Conservation (phyloP, 1,140 invertebrate species). For the Hirudo medicinalis region DNA sequence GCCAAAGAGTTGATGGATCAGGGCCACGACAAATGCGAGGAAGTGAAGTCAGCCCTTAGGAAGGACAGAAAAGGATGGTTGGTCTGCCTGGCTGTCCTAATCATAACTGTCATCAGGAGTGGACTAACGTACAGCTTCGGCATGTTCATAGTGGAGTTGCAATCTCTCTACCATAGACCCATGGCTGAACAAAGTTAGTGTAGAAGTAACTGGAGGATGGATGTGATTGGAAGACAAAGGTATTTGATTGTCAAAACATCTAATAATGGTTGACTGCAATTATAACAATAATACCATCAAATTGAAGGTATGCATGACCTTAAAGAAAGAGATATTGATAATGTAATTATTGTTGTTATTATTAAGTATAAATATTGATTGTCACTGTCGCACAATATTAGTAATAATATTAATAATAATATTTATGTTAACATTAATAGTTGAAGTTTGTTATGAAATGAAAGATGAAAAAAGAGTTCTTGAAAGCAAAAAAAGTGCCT, state of each 20-base stretch:
- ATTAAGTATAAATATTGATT: no score
- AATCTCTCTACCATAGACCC: constrained; percentile 19
- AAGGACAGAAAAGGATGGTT: constrained; percentile 23
- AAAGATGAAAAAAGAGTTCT: no score
- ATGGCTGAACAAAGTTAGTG: constrained; percentile 26
- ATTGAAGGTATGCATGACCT: no score
- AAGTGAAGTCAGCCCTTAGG: constrained; percentile 8
- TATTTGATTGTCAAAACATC: constrained; percentile 20
- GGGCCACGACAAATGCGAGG: constrained; percentile 5
- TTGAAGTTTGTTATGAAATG: no score
- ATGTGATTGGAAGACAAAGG: constrained; percentile 24
- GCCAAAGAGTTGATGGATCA: not conserved
- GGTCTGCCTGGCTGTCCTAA: constrained; percentile 23
- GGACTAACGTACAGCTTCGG: constrained; percentile 26
- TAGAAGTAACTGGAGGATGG: constrained; percentile 2
- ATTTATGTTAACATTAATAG: no score
- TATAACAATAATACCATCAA: no score
- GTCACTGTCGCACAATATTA: no score
- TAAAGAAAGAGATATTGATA: no score
- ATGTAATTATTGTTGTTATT: no score
- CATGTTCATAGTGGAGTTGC: constrained; percentile 24
- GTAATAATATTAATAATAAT: no score
- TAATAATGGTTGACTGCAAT: no score
- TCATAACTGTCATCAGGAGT: constrained; percentile 24
- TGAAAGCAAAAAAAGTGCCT: no score